Percentiles rank a stretch among this genome's conserved stretches.
These are phyloP conservation scores for Carlito syrichta DNA, from an alignment of 2,113 vertebrate species.

Conservation along the genomic window DNA sequence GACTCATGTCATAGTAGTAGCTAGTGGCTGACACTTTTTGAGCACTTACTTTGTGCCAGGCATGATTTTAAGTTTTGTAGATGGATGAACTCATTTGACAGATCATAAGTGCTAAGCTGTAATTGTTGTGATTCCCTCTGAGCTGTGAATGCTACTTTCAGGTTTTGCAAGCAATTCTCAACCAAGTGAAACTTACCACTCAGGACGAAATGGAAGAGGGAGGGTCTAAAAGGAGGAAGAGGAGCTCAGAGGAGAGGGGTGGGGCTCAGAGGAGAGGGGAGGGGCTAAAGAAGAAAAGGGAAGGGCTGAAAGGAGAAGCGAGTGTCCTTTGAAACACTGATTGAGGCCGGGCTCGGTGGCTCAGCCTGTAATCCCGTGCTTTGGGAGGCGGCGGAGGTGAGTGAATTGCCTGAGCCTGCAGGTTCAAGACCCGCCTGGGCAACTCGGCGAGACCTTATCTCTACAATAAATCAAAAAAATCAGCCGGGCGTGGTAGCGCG, in stretches of 20 bases:
- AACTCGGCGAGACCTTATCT: too few relatives aligned
- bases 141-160: not conserved
- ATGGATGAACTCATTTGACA: not conserved
- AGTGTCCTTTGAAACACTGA: not conserved
- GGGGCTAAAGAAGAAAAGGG: not conserved
- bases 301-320: not conserved
- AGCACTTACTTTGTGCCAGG: not conserved
- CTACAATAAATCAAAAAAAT: too few relatives aligned
- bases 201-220: not conserved
- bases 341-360: too few relatives aligned
- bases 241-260: not conserved
- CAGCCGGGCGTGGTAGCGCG: too few relatives aligned
- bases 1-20: not conserved
- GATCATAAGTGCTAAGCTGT: not conserved
- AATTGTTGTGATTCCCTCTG: not conserved
- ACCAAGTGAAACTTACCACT: not conserved
- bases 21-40: not conserved
- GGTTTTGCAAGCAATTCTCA: not conserved
- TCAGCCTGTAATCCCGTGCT: too few relatives aligned
- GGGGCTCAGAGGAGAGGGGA: not conserved
- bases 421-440: too few relatives aligned
- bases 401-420: too few relatives aligned
- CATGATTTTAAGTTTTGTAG: not conserved
- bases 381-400: too few relatives aligned
- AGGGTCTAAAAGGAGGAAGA: not conserved